Evolutionary conservation across 2,113 vertebrate genomes (phyloP).

Genomic region (Phalacrocorax aristotelis): DNA sequence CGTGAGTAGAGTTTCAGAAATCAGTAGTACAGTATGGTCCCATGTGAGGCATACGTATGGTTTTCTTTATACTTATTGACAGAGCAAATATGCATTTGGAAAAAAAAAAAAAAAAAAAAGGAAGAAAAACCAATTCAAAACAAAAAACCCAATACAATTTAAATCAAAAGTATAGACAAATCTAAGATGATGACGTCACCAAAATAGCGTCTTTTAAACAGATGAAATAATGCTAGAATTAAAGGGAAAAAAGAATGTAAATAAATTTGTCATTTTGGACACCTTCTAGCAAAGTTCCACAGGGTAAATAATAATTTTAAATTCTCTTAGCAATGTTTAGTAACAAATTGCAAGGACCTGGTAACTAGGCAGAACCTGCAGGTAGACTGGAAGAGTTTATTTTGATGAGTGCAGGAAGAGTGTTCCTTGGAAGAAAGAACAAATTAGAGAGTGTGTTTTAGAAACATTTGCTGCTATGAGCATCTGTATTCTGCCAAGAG

Average conservation of each 20-base stretch:
- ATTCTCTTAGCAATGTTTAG: neutral
- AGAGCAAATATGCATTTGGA: neutral
- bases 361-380: neutral
- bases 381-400: neutral
- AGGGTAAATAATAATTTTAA: neutral
- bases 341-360: neutral
- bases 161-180: neutral
- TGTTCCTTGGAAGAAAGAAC: neutral
- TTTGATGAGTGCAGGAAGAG: neutral
- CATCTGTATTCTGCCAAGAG: conserved; percentile 52
- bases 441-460: neutral
- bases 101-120: neutral
- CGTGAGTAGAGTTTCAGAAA: neutral
- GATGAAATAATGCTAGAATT: neutral
- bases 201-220: neutral
- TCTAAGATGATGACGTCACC: neutral
- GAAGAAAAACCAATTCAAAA: neutral
- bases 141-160: neutral
- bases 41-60: neutral
- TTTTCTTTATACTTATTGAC: neutral
- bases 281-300: neutral
- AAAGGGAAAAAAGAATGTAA: neutral
- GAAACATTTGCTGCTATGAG: conserved; percentile 27
- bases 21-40: neutral
- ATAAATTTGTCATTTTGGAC: neutral